Evolutionary conservation across 2,797 vertebrate genomes (phyloP).

Genomic region (Poeciliopsis infans): DNA sequence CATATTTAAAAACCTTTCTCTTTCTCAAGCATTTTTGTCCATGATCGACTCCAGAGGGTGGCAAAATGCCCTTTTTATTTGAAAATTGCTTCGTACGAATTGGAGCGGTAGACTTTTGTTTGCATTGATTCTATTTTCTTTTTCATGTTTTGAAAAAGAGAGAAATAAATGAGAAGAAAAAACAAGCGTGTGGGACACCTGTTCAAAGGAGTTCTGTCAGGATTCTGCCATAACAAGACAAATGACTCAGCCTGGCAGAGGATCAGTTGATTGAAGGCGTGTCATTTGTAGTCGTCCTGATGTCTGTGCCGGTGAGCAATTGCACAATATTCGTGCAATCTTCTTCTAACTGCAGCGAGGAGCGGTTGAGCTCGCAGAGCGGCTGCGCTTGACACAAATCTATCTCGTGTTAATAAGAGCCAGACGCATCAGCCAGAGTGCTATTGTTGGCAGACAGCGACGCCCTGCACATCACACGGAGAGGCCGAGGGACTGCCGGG

Average conservation of each 20-base stretch:
- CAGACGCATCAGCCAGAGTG: slow-evolving; percentile 75
- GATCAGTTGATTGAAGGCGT: slow-evolving; percentile 70
- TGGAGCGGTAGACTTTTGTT: slow-evolving; percentile 23
- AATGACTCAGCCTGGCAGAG: slow-evolving; percentile 60
- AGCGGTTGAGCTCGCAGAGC: slow-evolving; percentile 51
- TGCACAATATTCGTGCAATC: slow-evolving; percentile 44
- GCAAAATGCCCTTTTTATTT: slow-evolving; percentile 34
- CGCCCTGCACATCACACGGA: slow-evolving; percentile 63
- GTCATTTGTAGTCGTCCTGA: slow-evolving; percentile 59
- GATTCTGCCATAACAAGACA: slow-evolving; percentile 34
- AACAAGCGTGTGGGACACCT: slow-evolving; percentile 65
- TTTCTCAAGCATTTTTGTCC: slow-evolving; percentile 52
- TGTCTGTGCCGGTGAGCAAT: slow-evolving; percentile 65
- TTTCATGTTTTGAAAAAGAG: background rate
- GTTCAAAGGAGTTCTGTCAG: slow-evolving; percentile 53
- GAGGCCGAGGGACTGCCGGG: slow-evolving; percentile 60
- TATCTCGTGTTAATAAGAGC: slow-evolving; percentile 76
- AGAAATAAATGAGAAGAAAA: slow-evolving; percentile 30
- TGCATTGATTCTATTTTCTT: slow-evolving; percentile 5
- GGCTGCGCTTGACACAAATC: slow-evolving; percentile 66
- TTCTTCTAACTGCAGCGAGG: slow-evolving; percentile 61
- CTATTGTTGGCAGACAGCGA: slow-evolving; percentile 75
- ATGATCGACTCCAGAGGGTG: slow-evolving; percentile 61
- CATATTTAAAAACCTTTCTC: slow-evolving; percentile 54
- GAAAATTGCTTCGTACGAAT: slow-evolving; percentile 25